Evolutionary conservation across 2,113 vertebrate species (phyloP).

Genomic region (Sebastes schlegelii): DNA sequence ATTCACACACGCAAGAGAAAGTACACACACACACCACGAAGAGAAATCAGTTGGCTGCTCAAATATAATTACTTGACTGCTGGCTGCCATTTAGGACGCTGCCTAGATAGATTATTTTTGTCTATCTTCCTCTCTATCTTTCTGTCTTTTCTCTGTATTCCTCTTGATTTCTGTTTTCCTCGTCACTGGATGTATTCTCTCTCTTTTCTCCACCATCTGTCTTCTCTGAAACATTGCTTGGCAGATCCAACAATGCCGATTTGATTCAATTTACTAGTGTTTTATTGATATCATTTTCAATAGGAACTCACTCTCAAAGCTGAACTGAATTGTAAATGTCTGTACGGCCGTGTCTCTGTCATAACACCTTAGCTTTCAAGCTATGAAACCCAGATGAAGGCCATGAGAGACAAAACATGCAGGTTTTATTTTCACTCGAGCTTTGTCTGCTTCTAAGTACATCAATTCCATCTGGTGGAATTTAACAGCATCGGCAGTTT

Average conservation of each 20-base stretch:
- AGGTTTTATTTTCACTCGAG: conserved; percentile 23
- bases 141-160: conserved; percentile 5
- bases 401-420: conserved; percentile 6
- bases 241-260: conserved; percentile 12
- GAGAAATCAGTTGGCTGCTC: conserved; percentile 75
- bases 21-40: conserved; percentile 35
- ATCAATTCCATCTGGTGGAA: conserved; percentile 28
- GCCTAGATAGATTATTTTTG: conserved; percentile 60
- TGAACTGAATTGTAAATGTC: neutral
- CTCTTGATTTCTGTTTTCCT: conserved; percentile 9
- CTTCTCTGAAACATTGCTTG: conserved; percentile 15
- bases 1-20: conserved; percentile 39
- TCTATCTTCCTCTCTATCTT: conserved; percentile 21
- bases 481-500: conserved; percentile 9
- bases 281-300: conserved; percentile 22
- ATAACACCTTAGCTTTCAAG: conserved; percentile 1
- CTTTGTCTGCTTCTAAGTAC: conserved; percentile 6
- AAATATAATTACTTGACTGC: conserved; percentile 78
- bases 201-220: neutral
- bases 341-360: neutral
- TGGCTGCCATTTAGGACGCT: conserved; percentile 66
- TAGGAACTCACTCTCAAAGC: neutral
- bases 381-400: conserved; percentile 7
- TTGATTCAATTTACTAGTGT: conserved; percentile 25
- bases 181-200: neutral